Percentiles rank a stretch among this genome's conserved stretches.
Evolutionary conservation across 2,797 vertebrate genomes (phyloP).

Genomic region (Thaleichthys pacificus): DNA sequence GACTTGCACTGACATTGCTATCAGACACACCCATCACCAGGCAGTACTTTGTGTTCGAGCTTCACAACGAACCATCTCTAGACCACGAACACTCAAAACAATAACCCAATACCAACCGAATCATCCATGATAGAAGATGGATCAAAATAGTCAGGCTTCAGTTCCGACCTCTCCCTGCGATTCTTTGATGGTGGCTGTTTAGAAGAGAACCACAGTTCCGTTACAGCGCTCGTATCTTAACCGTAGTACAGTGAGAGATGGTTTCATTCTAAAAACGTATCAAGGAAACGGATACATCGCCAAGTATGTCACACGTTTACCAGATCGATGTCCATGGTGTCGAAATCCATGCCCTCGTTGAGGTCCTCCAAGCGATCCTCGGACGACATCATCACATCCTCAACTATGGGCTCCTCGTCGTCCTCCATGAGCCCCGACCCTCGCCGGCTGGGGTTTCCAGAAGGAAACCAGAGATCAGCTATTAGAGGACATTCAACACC

Average conservation of each 20-base stretch:
- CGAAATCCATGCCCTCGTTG: conserved; percentile 99
- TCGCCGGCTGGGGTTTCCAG: conserved; percentile 80
- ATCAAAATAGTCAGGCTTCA: conserved; percentile 99
- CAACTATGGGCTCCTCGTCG: conserved; percentile 98
- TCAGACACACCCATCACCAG: neutral
- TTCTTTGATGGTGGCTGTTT: conserved; percentile 96
- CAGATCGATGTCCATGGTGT: conserved; percentile 99
- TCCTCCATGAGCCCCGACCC: conserved; percentile 98
- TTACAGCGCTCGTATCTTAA: too few species aligned
- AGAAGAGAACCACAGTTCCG: too few species aligned
- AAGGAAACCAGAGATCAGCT: neutral
- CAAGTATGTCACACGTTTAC: conserved; percentile 73
- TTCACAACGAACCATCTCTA: neutral
- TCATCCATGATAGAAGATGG: conserved; percentile 99
- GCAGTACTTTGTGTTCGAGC: neutral
- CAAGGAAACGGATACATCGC: neutral
- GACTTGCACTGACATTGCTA: neutral
- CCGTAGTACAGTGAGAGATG: too few species aligned
- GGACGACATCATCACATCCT: conserved; percentile 99
- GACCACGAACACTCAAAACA: neutral
- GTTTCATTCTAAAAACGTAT: too few species aligned
- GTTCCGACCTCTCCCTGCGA: conserved; percentile 94
- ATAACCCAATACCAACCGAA: conserved; percentile 81
- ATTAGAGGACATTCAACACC: neutral
- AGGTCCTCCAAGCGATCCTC: conserved; percentile 98